A percentile compares a stretch with the other conserved stretches of the same genome.
Evolutionary conservation across 2,113 vertebrate genomes (phyloP).

Genomic region (Indicator maculatus): DNA sequence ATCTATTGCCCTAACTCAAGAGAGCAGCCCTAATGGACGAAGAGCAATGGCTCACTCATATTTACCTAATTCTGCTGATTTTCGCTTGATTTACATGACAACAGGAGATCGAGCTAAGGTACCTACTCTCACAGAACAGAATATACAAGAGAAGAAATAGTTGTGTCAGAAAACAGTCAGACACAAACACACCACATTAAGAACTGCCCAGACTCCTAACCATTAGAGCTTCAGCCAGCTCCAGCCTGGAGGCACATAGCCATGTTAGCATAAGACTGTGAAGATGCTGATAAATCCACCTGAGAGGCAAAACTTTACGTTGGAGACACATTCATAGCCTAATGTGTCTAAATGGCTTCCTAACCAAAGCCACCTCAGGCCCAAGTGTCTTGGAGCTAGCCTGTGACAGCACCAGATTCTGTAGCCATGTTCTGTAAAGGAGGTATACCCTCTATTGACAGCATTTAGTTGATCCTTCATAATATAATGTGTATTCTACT

Average conservation of each 20-base stretch:
- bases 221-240: not conserved
- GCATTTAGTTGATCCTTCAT: not conserved
- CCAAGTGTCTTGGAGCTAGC: not conserved
- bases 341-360: not conserved
- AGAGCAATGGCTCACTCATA: not conserved
- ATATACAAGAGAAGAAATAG: not conserved
- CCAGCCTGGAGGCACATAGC: not conserved
- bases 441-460: not conserved
- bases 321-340: not conserved
- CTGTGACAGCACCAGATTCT: not conserved
- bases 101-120: not conserved
- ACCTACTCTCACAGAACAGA: not conserved
- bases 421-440: not conserved
- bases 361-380: not conserved
- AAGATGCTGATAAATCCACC: not conserved
- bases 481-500: not conserved
- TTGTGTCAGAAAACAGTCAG: not conserved
- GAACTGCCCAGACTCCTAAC: not conserved
- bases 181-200: not conserved
- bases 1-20: not conserved
- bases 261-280: not conserved
- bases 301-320: not conserved
- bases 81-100: not conserved
- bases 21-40: not conserved
- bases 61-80: constrained; percentile 23